Base-by-base conservation (phyloP, 2,113 vertebrate species). In the Albula goreensis region DNA sequence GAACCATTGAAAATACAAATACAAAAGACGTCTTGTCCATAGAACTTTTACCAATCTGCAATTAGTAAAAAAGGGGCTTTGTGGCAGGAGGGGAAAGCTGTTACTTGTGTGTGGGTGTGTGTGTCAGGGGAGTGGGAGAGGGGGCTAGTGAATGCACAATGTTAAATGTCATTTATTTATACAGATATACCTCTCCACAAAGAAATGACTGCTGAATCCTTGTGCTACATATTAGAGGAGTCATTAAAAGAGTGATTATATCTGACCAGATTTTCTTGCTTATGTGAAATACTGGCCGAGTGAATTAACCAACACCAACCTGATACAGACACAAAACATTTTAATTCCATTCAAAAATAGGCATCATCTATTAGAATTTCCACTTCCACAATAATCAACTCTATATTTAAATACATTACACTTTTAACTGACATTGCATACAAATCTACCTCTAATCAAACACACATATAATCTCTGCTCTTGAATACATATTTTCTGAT, bases 21-120 rank as follows among this genome's bases (percentile, higher is more conserved):
- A 79, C 48, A 79, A 79, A 79, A 25, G 78, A n/a, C 9, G 78
- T 50, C 78, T 79, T 79, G 78, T 79, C 49, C 25, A 17, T 17
- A 79, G 78, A 48, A 79, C 78, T 15, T 79, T 48, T 79, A 79
- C 78, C 10, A 79, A 79, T 49, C 70, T 74, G 5, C 70, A 74
- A 74, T 74, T 74, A 74, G 70, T 31, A 66, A 66, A 60, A 66
- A 66, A 78, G 31, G 41, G 1, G 25, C 74, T 78, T 78, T 78
- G 74, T 78, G 19, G 74, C 2, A 41, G 78, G 49, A 74, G 70
- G 17, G 11, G 5, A 79, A 48, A 50, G 49, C 48, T 50, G 49
- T 50, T 79, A 31, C 70, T 74, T 22, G 70, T 31, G 70, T 10
- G 6, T 31, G 70, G n/a, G 70, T 7, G 19, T 66, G 17, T 66